Percentiles rank a stretch among this genome's conserved stretches.
These are phyloP conservation scores for Spondyliosoma cantharus DNA, from an alignment of 2,797 vertebrate species.

Conservation along the genomic window DNA sequence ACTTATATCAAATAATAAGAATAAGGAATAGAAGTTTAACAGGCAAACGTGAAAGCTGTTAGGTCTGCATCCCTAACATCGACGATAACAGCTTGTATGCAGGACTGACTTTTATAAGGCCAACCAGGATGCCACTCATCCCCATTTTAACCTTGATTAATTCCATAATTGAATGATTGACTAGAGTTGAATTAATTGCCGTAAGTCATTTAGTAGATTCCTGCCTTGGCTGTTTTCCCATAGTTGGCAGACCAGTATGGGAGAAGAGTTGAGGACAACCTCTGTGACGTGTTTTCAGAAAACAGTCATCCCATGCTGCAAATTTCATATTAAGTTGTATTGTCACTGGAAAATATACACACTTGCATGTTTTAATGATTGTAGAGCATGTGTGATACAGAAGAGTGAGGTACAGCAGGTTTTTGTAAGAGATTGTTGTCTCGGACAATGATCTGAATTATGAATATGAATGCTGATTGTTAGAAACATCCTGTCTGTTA, in stretches of 20 bases:
- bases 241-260: not conserved
- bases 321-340: not conserved
- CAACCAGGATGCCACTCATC: not conserved
- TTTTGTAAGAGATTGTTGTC: not conserved
- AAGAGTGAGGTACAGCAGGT: not conserved
- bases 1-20: constrained; percentile 15
- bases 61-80: not conserved
- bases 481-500: not conserved
- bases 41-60: constrained; percentile 4
- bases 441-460: not conserved
- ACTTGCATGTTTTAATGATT: not conserved
- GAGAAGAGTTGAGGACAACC: not conserved
- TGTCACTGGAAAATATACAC: not conserved
- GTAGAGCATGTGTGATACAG: not conserved
- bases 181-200: constrained; percentile 10
- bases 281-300: not conserved
- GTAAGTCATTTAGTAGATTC: constrained; percentile 20
- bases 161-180: constrained; percentile 17
- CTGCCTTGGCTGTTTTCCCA: not conserved
- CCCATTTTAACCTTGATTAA: constrained; percentile 16
- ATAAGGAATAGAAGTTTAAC: not conserved
- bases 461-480: not conserved
- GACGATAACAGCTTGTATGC: not conserved
- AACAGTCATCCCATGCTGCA: not conserved
- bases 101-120: constrained; percentile 47